A percentile compares a stretch with the other conserved stretches of the same genome.
Evolutionary conservation across 2,888 invertebrate genomes (phyloP).

Genomic region (Andrena praecox): DNA sequence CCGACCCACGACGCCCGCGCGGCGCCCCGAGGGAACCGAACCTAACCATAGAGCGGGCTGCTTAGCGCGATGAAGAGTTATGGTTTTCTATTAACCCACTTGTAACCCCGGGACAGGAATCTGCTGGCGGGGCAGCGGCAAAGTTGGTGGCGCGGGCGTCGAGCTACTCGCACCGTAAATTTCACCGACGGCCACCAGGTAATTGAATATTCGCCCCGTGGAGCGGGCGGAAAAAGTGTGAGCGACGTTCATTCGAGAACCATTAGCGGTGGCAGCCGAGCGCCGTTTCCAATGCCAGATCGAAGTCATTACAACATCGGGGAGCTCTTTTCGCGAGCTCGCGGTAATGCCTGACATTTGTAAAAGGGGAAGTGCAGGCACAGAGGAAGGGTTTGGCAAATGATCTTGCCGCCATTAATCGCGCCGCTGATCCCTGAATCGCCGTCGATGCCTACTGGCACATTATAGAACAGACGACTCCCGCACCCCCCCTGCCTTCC

Average conservation of each 20-base stretch:
- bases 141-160: not conserved
- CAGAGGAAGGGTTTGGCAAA: slow-evolving; percentile 54
- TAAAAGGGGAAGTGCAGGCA: slow-evolving; percentile 38
- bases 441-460: slow-evolving; percentile 63
- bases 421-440: slow-evolving; percentile 65
- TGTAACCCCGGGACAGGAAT: slow-evolving; percentile 46
- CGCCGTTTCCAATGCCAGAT: slow-evolving; percentile 30
- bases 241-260: slow-evolving; percentile 36
- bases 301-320: slow-evolving; percentile 38
- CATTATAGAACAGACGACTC: slow-evolving; percentile 47
- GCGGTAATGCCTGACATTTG: slow-evolving; percentile 48
- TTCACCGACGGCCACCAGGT: not conserved
- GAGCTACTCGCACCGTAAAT: slow-evolving; percentile 1
- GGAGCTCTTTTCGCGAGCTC: slow-evolving; percentile 22
- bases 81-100: slow-evolving; percentile 62
- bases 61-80: slow-evolving; percentile 55
- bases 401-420: slow-evolving; percentile 72
- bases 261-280: slow-evolving; percentile 40
- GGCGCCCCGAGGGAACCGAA: slow-evolving; percentile 16
- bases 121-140: slow-evolving; percentile 15
- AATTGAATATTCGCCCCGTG: not conserved
- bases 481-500: not conserved
- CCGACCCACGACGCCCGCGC: not conserved
- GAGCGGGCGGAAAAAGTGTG: not conserved
- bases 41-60: not conserved